These are phyloP conservation scores for Grammomys dolichurus DNA, from an alignment of 2,113 vertebrate genomes.

Conservation along the genomic window DNA sequence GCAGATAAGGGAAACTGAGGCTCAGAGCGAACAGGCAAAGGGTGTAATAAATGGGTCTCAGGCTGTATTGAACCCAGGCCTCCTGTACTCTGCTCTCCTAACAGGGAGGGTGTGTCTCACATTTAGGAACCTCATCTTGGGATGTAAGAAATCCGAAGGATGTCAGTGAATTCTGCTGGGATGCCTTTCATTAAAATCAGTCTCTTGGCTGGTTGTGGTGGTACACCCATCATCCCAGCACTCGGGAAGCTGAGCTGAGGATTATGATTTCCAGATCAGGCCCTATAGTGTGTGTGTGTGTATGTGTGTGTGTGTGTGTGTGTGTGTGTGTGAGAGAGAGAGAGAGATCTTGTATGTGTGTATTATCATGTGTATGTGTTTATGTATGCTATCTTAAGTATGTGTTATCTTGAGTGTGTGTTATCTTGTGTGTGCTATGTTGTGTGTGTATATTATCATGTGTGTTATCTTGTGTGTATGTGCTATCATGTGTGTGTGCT, in stretches of 20 bases:
- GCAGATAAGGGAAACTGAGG: not conserved
- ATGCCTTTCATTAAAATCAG: not conserved
- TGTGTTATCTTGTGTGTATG: not conserved
- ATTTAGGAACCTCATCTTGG: not conserved
- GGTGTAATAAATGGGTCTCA: fast-evolving
- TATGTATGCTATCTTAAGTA: not conserved
- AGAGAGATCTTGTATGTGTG: too few species aligned
- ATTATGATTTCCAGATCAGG: too few species aligned
- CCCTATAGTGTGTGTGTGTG: not conserved
- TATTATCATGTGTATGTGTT: too few species aligned
- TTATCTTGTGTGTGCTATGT: not conserved
- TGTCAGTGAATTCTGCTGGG: not conserved
- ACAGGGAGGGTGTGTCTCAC: too few species aligned
- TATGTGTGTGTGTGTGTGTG: not conserved
- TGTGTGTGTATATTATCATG: not conserved
- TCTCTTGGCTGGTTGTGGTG: not conserved
- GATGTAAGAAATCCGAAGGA: not conserved
- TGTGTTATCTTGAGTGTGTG: not conserved
- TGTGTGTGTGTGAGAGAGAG: not conserved
- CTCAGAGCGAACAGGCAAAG: not conserved
- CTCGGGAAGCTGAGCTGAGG: not conserved
- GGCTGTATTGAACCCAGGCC: not conserved
- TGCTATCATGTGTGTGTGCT: not conserved
- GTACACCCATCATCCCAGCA: not conserved
- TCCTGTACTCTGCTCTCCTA: not conserved